Percentiles rank a stretch among this genome's conserved stretches.
Evolutionary conservation across 2,888 invertebrate genomes (phyloP).

Genomic region (Drosophila mimetica): DNA sequence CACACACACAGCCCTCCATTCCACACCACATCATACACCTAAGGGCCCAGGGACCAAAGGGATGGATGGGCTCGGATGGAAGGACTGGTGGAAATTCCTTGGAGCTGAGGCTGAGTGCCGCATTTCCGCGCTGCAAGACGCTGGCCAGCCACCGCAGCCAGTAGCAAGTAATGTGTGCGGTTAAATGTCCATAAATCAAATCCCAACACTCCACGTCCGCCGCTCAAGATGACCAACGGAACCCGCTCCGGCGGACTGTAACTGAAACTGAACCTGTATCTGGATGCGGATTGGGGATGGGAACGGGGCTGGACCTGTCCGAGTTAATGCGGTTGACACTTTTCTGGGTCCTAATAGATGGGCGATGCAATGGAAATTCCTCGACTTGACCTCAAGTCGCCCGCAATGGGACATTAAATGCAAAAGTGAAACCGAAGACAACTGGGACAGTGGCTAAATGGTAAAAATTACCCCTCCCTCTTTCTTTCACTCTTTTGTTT

Average conservation of each 20-base stretch:
- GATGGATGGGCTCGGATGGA: constrained; percentile 31
- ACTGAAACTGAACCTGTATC: constrained; percentile 22
- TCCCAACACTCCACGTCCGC: constrained; percentile 61
- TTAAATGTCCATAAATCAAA: constrained; percentile 84
- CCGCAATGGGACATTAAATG: constrained; percentile 75
- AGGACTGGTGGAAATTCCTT: constrained; percentile 68
- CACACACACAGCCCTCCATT: constrained; percentile 49
- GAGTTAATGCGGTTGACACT: constrained; percentile 80
- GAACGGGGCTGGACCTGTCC: constrained; percentile 34
- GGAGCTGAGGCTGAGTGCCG: constrained; percentile 38
- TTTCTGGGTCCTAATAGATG: constrained; percentile 74
- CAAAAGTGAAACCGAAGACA: constrained; percentile 64
- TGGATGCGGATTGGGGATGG: constrained; percentile 13
- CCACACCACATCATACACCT: constrained; percentile 15
- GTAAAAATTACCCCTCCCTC: constrained; percentile 35
- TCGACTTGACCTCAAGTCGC: constrained; percentile 77
- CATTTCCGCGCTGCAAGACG: constrained; percentile 65
- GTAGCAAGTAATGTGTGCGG: constrained; percentile 79
- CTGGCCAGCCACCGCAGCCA: constrained; percentile 57
- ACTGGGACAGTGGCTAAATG: constrained; percentile 40
- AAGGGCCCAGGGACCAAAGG: constrained; percentile 30
- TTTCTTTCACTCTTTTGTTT: not conserved
- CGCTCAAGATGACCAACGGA: constrained; percentile 76
- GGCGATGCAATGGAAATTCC: constrained; percentile 66
- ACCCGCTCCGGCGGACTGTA: constrained; percentile 21